These are phyloP conservation scores for Limnephilus marmoratus DNA, from an alignment of 2,888 invertebrate genomes.

Conservation along the genomic window DNA sequence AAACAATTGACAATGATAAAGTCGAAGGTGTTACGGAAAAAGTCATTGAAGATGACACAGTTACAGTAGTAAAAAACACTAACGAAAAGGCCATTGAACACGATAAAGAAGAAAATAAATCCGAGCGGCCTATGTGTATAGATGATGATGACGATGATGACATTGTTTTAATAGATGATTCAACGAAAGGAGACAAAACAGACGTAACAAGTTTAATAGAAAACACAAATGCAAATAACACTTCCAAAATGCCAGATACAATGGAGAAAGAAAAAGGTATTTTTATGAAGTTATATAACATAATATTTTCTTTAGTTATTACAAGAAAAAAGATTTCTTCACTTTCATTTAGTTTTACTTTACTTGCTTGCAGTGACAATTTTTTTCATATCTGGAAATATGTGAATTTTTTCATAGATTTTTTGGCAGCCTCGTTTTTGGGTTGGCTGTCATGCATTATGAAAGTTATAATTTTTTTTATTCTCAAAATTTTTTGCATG, in stretches of 20 bases:
- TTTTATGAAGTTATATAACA: not conserved
- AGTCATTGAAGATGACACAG: not conserved
- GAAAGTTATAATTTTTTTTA: not conserved
- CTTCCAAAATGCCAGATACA: conserved; percentile 48
- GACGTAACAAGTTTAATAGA: not conserved
- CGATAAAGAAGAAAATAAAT: conserved; percentile 12
- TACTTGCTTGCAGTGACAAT: not conserved
- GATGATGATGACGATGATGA: conserved; percentile 74
- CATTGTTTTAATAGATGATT: conserved; percentile 74
- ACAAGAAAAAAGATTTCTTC: not conserved
- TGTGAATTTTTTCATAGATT: not conserved
- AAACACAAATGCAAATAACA: not conserved
- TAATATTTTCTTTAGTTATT: not conserved
- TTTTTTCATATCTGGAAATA: no score
- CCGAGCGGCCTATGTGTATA: conserved; percentile 53
- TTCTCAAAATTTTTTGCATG: not conserved
- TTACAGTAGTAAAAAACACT: conserved; percentile 70
- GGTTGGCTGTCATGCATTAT: not conserved
- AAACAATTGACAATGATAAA: conserved; percentile 68
- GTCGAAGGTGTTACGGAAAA: conserved; percentile 69
- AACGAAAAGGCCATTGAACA: conserved; percentile 62
- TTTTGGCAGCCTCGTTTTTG: not conserved
- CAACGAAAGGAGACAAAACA: conserved; percentile 64
- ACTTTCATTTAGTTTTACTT: not conserved
- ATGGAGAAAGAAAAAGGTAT: conserved; percentile 47